phyloP scores from a whole-genome alignment of 2,888 invertebrate species.

The Xestia sexstrigata region DNA sequence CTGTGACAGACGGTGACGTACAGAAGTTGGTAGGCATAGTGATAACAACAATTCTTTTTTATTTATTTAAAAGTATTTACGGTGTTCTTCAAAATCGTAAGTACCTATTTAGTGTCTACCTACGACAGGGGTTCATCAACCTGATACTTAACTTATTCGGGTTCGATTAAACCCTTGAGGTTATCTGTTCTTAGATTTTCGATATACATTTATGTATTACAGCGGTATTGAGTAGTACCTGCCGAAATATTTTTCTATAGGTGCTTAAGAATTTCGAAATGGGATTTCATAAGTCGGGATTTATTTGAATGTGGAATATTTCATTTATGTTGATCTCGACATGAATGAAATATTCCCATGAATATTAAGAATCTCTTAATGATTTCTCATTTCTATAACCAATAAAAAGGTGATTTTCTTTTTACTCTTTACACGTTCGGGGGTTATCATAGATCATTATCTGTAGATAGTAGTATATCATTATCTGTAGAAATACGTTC shows the following conservation, averaged over 20 bases:
- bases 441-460: neutral
- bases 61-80: too few relatives aligned
- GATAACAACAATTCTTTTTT: too few relatives aligned
- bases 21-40: neutral
- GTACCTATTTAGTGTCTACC: neutral
- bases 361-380: too few relatives aligned
- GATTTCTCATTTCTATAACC: neutral
- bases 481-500: neutral
- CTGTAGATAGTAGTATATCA: too few relatives aligned
- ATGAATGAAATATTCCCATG: too few relatives aligned
- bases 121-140: neutral
- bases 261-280: neutral
- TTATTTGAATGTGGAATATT: slow-evolving; percentile 5
- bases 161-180: slow-evolving; percentile 18
- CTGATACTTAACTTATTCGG: slow-evolving; percentile 14
- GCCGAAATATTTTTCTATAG: slow-evolving; percentile 13
- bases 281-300: neutral
- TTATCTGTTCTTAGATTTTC: slow-evolving; percentile 11
- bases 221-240: slow-evolving; percentile 6
- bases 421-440: neutral
- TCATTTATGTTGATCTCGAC: slow-evolving; percentile 10
- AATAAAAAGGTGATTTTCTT: neutral
- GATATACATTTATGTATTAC: neutral
- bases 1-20: slow-evolving; percentile 24
- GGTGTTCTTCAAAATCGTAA: too few relatives aligned